phyloP scores from a whole-genome alignment of 2,113 vertebrate genomes.

The Probosciger aterrimus region DNA sequence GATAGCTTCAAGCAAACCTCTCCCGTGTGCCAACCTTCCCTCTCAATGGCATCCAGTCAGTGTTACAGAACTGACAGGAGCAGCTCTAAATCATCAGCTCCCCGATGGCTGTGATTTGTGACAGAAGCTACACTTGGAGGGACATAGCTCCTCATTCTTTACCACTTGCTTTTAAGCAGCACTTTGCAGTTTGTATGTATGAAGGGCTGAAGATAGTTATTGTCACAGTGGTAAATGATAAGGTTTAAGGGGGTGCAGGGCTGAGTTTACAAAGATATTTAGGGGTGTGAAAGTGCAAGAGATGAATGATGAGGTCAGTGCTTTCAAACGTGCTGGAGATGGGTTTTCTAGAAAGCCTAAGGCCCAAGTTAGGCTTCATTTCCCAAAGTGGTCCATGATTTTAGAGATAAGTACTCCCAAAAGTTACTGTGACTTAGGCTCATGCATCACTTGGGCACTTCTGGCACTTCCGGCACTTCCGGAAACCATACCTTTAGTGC shows the following conservation, averaged over 20 bases:
- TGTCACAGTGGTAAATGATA: background rate
- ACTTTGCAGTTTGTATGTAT: background rate
- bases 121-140: background rate
- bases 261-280: background rate
- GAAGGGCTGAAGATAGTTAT: background rate
- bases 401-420: conserved; percentile 3
- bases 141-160: background rate
- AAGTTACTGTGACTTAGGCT: conserved; percentile 6
- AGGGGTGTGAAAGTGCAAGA: background rate
- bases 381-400: background rate
- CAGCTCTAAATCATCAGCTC: background rate
- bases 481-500: background rate
- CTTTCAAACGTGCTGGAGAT: background rate
- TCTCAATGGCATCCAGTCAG: background rate
- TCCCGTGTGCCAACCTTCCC: background rate
- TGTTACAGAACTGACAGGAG: background rate
- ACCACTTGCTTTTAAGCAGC: background rate
- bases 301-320: background rate
- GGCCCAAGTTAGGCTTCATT: conserved; percentile 3
- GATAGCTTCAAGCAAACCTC: conserved; percentile 46
- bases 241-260: background rate
- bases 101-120: background rate
- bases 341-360: conserved; percentile 4
- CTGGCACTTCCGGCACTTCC: background rate
- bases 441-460: background rate